Conservation (phyloP, 2,888 invertebrate species). For the Diachrysia chrysitis region DNA sequence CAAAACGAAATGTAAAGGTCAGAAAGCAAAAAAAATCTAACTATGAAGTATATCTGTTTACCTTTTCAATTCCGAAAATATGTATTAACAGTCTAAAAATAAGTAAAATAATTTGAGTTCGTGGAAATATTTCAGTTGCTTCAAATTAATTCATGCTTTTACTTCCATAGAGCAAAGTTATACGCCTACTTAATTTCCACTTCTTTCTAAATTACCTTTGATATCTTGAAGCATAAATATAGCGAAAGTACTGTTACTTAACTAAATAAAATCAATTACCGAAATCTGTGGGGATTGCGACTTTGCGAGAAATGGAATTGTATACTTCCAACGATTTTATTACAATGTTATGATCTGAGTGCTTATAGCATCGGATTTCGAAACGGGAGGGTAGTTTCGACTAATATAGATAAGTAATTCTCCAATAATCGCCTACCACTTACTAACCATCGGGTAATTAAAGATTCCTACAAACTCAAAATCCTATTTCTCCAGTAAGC, state of each 20-base stretch:
- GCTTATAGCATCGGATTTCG: not conserved
- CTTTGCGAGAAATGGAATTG: not conserved
- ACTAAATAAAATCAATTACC: not conserved
- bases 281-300: not conserved
- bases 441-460: not conserved
- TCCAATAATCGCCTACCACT: no score
- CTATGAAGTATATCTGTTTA: not conserved
- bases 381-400: not conserved
- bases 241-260: not conserved
- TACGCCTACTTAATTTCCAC: not conserved
- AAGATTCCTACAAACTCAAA: not conserved
- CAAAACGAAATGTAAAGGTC: not conserved
- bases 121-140: not conserved
- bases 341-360: not conserved
- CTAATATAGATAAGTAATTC: not conserved
- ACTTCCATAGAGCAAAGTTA: not conserved
- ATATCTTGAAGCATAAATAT: no score
- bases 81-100: not conserved
- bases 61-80: not conserved
- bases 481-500: not conserved
- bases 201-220: slow-evolving; percentile 4
- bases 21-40: not conserved
- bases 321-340: not conserved
- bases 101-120: not conserved
- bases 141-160: not conserved